Evolutionary conservation across 2,797 vertebrate species (phyloP), one percentile per base, ranked within the genome.

Genomic region (Mormyrus proboscirostris): DNA sequence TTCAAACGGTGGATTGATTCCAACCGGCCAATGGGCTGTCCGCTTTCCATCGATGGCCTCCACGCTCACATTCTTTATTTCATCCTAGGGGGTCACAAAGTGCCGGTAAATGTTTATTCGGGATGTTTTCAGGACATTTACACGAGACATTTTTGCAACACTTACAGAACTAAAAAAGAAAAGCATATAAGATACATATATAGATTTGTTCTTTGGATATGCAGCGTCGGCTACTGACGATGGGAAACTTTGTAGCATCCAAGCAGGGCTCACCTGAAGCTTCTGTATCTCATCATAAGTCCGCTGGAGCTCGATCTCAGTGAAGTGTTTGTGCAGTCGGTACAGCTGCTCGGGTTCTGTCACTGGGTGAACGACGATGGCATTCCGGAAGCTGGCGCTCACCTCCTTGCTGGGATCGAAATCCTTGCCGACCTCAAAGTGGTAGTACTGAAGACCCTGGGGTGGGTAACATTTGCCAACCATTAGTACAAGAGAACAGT

Each of bases 341-440:
- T 99, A 99, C 97, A 99, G 98, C 93, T 98, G 97, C 29, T 98
- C 96, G 0, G 98, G 97, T 92, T 99, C 97, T 88, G 93, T 95
- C 91, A 99, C 97, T 0, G 98, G 98, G 92, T 99, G 97, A 92
- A 98, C 97, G 0, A 97, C 97, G 90, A 99, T 95, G n/a, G 98
- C 96, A 0, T 93, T 96, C 92, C 94, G 96, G 89, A 99, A 97
- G 62, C 92, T 93, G 47, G 96, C 94, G 79, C 95, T 96, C 0
- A 94, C 96, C 91, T 98, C 97, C 90, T 95, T 95, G 90, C 94
- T 95, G 0, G 94, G 96, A 89, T 98, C 97, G 0, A 91, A 89
- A 6, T 96, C 97, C 91, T 97, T 96, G 57, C 95, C 97, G 93
- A 99, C 91, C 93, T 97, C 95, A 90, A 98, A 97, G 92, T 95